Evolutionary conservation across 2,797 vertebrate genomes (phyloP).

Genomic region (Crenichthys baileyi): DNA sequence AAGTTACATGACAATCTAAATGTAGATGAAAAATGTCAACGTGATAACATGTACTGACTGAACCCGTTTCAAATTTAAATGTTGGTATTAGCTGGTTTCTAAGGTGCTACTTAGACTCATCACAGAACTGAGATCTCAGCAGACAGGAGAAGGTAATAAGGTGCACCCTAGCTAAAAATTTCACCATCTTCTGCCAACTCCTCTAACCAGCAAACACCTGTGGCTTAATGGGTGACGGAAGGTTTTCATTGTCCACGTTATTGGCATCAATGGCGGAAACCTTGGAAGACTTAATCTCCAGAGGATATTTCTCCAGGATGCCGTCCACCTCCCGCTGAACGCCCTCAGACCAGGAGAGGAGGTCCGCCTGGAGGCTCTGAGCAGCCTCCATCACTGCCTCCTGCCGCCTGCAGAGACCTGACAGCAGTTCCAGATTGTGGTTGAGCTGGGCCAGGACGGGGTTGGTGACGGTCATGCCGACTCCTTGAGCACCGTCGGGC

Average conservation of each 20-base stretch:
- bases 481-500: conserved; percentile 64
- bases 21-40: neutral
- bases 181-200: neutral
- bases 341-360: conserved; percentile 88
- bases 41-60: neutral
- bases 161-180: neutral
- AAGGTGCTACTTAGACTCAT: conserved; percentile 11
- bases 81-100: neutral
- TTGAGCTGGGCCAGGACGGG: conserved; percentile 84
- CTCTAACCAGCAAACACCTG: conserved; percentile 90
- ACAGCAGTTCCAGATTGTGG: conserved; percentile 89
- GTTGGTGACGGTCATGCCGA: conserved; percentile 27
- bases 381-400: conserved; percentile 87
- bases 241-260: conserved; percentile 89
- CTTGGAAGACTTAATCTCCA: conserved; percentile 84
- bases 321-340: conserved; percentile 87
- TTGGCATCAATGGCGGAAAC: conserved; percentile 91
- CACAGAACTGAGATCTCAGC: neutral
- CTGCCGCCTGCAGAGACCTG: conserved; percentile 86
- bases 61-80: neutral
- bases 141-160: neutral
- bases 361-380: conserved; percentile 87
- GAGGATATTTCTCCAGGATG: conserved; percentile 89
- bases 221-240: conserved; percentile 90
- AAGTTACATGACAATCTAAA: neutral